Base-by-base conservation (phyloP, 2,888 invertebrate species). In the Andrena flavipes region DNA sequence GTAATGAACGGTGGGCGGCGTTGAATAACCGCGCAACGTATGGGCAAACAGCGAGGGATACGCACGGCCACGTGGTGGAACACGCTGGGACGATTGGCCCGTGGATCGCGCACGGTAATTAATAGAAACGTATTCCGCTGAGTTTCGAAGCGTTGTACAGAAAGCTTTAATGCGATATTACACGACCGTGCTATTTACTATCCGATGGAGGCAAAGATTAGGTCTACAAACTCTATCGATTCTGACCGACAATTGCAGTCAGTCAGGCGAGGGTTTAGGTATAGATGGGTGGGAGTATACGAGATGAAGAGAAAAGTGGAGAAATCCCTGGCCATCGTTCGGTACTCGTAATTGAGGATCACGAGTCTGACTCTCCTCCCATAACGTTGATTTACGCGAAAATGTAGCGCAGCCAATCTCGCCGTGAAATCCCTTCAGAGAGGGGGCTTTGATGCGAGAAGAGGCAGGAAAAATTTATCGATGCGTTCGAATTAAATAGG, bases 381-480 rank as follows among this genome's bases (percentile, higher is more conserved):
- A 7, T n/a, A 30, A 65, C 29, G 20, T 29, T 67, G 79, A 80
- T 67, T 76, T 35, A 70, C 29, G 48, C 30, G 60, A 65, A 51
- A 48, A 48, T 48, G 30, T 35, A 49, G 20, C n/a, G 16, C 42
- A 13, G 26, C 35, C 65, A 56, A 80, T 69, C 67, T 35, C 30
- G 35, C 49, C 64, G 35, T 42, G 51, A 33, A 56, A 51, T 73
- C 68, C 33, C 64, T 64, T 48, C 33, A 10, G 29, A 60, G 35
- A n/a, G 30, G 10, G 16, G 42, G 29, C 51, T 64, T 30, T 13
- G 59, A 76, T 35, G 59, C 35, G 16, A 23, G 42, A 20, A 16
- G 54, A 62, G 56, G 48, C 10, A 63, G 48, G 6, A 64, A 79
- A 76, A 78, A 82, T 82, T 84, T 80, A 78, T 76, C 69, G 78